A percentile compares a stretch with the other conserved stretches of the same genome.
phyloP scores from a whole-genome alignment of 2,888 invertebrate genomes.

The Serripes groenlandicus region DNA sequence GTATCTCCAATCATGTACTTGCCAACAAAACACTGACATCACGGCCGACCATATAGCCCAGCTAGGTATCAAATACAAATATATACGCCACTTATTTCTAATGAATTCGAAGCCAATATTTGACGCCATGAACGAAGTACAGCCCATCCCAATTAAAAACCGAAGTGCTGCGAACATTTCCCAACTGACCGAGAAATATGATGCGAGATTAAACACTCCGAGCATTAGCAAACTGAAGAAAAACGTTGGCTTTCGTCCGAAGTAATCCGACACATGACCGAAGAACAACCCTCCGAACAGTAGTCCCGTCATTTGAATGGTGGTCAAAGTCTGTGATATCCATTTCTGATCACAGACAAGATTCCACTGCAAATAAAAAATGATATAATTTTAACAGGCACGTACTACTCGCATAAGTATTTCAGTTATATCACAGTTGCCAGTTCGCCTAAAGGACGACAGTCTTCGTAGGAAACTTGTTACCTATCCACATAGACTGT shows the following conservation, averaged over 20 bases:
- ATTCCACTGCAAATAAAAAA: slow-evolving; percentile 64
- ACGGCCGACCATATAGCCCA: slow-evolving; percentile 68
- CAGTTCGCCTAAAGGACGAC: too few relatives aligned
- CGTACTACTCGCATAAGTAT: too few relatives aligned
- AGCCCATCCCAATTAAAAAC: slow-evolving; percentile 67
- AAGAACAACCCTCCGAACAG: slow-evolving; percentile 68
- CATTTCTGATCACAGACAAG: slow-evolving; percentile 70
- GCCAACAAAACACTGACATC: slow-evolving; percentile 68
- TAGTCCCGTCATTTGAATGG: slow-evolving; percentile 73
- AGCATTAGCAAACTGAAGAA: slow-evolving; percentile 54
- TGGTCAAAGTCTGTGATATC: slow-evolving; percentile 68
- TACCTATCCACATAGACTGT: too few relatives aligned
- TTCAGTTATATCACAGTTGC: too few relatives aligned
- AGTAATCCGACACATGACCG: slow-evolving; percentile 70
- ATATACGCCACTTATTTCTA: slow-evolving; percentile 67
- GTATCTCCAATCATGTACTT: slow-evolving; percentile 70
- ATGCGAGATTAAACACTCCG: slow-evolving; percentile 53
- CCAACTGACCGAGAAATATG: slow-evolving; percentile 71
- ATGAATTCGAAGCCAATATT: slow-evolving; percentile 63
- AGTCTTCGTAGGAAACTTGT: too few relatives aligned
- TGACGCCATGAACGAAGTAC: slow-evolving; percentile 58
- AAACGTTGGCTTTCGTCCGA: slow-evolving; percentile 71
- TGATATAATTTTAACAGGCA: too few relatives aligned
- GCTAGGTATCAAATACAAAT: slow-evolving; percentile 56
- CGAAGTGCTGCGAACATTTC: slow-evolving; percentile 74